A percentile compares a stretch with the other conserved stretches of the same genome.
Evolutionary conservation across 2,888 invertebrate species (phyloP).

Genomic region (Deilephila porcellus): DNA sequence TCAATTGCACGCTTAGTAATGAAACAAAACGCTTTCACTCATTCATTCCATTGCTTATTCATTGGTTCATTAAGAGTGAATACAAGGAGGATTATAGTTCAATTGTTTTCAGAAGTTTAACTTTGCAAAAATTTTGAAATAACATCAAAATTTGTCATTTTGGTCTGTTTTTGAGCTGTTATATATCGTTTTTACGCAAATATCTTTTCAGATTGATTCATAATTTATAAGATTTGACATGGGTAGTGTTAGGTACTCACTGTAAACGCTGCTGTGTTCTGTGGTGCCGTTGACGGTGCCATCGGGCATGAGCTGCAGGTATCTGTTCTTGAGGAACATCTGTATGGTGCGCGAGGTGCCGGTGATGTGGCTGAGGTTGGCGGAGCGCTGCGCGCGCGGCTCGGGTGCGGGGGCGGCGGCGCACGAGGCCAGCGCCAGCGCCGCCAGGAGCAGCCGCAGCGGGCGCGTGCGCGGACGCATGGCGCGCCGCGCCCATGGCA

Average conservation of each 20-base stretch:
- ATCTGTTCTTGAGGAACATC: constrained; percentile 93
- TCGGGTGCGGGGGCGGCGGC: constrained; percentile 82
- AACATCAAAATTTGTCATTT: too few species aligned
- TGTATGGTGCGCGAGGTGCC: constrained; percentile 92
- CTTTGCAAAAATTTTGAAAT: too few species aligned
- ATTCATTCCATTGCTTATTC: neutral
- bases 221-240: too few species aligned
- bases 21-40: neutral
- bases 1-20: neutral
- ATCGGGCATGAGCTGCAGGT: constrained; percentile 92
- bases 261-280: constrained; percentile 92
- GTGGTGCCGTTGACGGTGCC: constrained; percentile 94
- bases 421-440: constrained; percentile 81
- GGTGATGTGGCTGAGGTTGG: constrained; percentile 92
- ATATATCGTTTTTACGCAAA: too few species aligned
- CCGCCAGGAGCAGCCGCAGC: constrained; percentile 82
- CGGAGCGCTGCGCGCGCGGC: constrained; percentile 90
- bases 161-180: too few species aligned
- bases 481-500: constrained; percentile 84
- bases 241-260: constrained; percentile 84
- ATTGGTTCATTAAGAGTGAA: neutral
- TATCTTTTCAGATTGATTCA: too few species aligned
- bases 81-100: neutral
- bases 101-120: too few species aligned
- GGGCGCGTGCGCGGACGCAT: constrained; percentile 81